Percentiles rank a stretch among this genome's conserved stretches.
Evolutionary conservation across 2,888 invertebrate genomes (phyloP).

Genomic region (Unio delphinus): DNA sequence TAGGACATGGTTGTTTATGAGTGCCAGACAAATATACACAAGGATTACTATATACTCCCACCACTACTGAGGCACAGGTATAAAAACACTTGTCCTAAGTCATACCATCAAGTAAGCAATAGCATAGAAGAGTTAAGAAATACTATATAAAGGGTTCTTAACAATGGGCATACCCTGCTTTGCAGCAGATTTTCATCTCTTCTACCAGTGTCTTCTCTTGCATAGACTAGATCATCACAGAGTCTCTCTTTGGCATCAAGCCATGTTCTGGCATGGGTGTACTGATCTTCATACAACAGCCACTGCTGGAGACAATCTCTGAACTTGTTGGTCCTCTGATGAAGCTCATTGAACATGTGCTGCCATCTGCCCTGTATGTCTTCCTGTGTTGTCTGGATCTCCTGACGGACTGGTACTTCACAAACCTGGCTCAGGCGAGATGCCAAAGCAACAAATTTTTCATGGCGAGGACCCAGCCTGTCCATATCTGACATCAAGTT

Average conservation of each 20-base stretch:
- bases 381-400: constrained; percentile 52
- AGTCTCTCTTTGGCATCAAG: constrained; percentile 55
- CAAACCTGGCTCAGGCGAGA: constrained; percentile 54
- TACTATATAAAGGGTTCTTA: neutral
- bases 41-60: no score
- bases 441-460: constrained; percentile 47
- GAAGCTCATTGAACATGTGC: constrained; percentile 40
- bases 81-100: no score
- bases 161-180: constrained; percentile 45
- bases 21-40: no score
- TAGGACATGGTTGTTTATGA: no score
- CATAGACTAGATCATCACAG: constrained; percentile 50
- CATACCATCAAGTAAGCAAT: neutral
- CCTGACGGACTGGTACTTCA: constrained; percentile 53
- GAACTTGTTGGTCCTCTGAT: constrained; percentile 41
- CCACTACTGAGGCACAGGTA: no score
- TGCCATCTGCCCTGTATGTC: constrained; percentile 56
- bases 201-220: constrained; percentile 38
- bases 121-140: neutral
- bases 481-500: constrained; percentile 46
- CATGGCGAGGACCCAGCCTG: constrained; percentile 38
- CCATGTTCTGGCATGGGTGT: constrained; percentile 49
- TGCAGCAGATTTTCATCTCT: constrained; percentile 47
- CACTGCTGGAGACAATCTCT: constrained; percentile 57
- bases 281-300: constrained; percentile 60